Percentiles rank a stretch among this genome's conserved stretches.
Conservation (phyloP, 2,888 invertebrate species). For the Operophtera brumata region DNA sequence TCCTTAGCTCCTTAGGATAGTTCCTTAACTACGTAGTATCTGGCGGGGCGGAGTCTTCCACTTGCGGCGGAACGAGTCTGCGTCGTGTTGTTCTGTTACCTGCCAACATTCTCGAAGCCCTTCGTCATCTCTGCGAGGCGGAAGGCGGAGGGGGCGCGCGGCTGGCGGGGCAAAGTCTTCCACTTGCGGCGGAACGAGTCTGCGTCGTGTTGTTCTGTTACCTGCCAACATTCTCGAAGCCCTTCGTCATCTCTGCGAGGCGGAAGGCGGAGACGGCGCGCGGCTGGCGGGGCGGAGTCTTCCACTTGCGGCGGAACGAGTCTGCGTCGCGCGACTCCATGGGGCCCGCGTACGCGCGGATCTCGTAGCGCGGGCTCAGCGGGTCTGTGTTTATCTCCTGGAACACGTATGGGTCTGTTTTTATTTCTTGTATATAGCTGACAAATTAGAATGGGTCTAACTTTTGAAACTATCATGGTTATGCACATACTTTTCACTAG, state of each 20-base stretch:
- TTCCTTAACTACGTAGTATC: too few species aligned
- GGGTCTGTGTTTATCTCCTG: slow-evolving; percentile 84
- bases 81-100: slow-evolving; percentile 83
- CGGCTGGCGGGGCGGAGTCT: slow-evolving; percentile 84
- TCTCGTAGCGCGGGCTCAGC: slow-evolving; percentile 85
- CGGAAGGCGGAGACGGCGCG: slow-evolving; percentile 58
- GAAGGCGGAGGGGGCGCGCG: slow-evolving; percentile 46
- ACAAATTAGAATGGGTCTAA: too few species aligned
- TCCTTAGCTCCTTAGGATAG: too few species aligned
- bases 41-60: slow-evolving; percentile 90
- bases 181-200: slow-evolving; percentile 86
- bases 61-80: slow-evolving; percentile 85
- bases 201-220: slow-evolving; percentile 81
- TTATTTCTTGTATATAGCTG: too few species aligned
- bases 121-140: slow-evolving; percentile 89
- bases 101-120: slow-evolving; percentile 92
- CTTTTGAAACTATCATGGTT: too few species aligned
- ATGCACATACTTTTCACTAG: too few species aligned
- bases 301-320: slow-evolving; percentile 88
- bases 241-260: slow-evolving; percentile 90
- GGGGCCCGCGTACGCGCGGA: slow-evolving; percentile 94
- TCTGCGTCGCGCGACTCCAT: slow-evolving; percentile 89
- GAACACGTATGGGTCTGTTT: too few species aligned
- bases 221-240: slow-evolving; percentile 92
- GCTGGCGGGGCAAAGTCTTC: slow-evolving; percentile 87